Evolutionary conservation across 30 jellyfish, hydroid and myxozoan species (phyloP), one percentile per base, ranked within the genome.

Genomic region (Turritopsis dohrnii): DNA sequence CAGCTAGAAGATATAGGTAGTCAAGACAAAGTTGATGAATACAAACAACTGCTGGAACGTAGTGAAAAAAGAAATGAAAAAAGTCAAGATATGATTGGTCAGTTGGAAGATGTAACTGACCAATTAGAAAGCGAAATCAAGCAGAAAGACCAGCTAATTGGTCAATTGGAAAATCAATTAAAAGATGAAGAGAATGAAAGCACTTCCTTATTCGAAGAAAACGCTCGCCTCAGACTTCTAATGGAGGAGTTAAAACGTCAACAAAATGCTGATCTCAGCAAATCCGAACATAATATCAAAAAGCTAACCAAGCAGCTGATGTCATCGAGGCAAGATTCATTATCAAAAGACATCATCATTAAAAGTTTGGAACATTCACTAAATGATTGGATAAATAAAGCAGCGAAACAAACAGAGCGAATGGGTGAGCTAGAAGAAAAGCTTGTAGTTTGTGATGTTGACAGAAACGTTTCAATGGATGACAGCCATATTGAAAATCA

Each of bases 241-340:
- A 65, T 65, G 83, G 65, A 81, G 66, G 60, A 27, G 53, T 26
- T 21, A 21, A 18, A 74, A 74, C 54, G 60, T 1, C 89, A 75
- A 74, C 84, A 82, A 21, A 88, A 85, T 52, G 72, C 65, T 18
- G 82, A 82, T 73, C 79, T 89, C 65, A 75, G 66, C 71, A 90
- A 89, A 21, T 76, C 66, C 28, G 72, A 81, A 73, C 53, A 79
- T 41, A 60, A 66, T 19, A 79, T 83, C 28, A 83, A 82, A 52
- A 90, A 86, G 54, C 76, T 91, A 1, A 86, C 54, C 71, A 54
- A 21, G 18, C 84, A 53, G 72, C 52, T 91, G 20, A 18, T 71
- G 21, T 94, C 73, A 13, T 80, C 76, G 71, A 89, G 87, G 74
- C 72, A 79, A 18, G 96, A 89, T 28, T 73, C 81, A 0, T 21